Evolutionary conservation across 2,888 invertebrate species (phyloP), one percentile per base, ranked within the genome.

Genomic region (Keiferia lycopersicella): DNA sequence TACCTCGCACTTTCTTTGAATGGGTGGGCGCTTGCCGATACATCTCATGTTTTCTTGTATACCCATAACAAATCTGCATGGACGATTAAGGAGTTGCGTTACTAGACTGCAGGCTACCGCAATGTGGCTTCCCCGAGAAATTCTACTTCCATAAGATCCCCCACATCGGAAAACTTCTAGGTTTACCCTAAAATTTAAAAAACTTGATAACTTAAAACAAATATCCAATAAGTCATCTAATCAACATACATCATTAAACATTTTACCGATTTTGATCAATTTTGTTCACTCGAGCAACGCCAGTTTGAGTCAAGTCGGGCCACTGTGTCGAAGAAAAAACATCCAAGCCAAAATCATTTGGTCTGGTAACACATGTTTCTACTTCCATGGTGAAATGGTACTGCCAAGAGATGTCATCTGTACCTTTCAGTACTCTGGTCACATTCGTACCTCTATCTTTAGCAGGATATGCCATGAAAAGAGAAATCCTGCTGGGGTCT

Each of bases 341-440:
- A 61, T 95, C 93, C 66, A 95, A 81, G 0, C 94, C 94, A 73
- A 95, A 94, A 71, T 96, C 96, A 34, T 86, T 87, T 0, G 96
- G 96, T 41, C 92, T 80, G 12, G 93, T 92, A 0, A 94, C 83
- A 67, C 93, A 92, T 7, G 89, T 84, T 53, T 94, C 92, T 0
- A 93, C 93, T 80, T 96, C 96, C 95, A 96, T 94, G 1, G 93
- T 92, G 69, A 92, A 95, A 76, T 95, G 95, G 73, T 95, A 95
- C 75, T 96, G 96, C 18, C 86, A 77, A 2, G 89, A 93, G 61
- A 92, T 83, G 57, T 90, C 82, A 51, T 93, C 90, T 34, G 75
- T 83, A 0, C 95, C 96, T 65, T 92, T 93, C 8, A 94, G 81
- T 0, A 92, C 85, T 65, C 87, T 89, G 39, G 87, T 84, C 0